phyloP scores from a whole-genome alignment of 2,113 vertebrate species.

The Myrmecophaga tridactyla region DNA sequence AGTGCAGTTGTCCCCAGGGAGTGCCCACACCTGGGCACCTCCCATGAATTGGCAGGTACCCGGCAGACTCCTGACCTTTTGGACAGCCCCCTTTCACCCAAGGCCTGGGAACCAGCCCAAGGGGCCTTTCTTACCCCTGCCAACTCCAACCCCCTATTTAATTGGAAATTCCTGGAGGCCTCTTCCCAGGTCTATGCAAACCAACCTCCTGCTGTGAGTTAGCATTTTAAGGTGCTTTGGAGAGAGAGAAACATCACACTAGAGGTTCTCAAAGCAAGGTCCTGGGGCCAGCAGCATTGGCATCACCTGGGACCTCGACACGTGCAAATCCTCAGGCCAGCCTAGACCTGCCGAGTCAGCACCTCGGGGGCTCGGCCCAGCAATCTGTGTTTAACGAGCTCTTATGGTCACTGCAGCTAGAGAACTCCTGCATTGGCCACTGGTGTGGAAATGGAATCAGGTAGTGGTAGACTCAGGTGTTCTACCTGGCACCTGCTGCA shows the following conservation, averaged over 20 bases:
- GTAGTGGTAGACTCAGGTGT: neutral
- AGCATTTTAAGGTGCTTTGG: neutral
- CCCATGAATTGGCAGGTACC: neutral
- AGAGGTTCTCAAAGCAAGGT: neutral
- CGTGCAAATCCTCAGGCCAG: neutral
- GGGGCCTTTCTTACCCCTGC: neutral
- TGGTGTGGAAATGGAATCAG: neutral
- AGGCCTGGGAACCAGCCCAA: neutral
- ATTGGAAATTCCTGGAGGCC: neutral
- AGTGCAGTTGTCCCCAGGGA: neutral
- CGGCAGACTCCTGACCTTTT: neutral
- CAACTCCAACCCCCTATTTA: neutral
- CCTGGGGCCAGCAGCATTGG: neutral
- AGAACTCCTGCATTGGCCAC: neutral
- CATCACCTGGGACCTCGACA: neutral
- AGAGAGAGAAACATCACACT: neutral
- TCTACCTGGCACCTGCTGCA: neutral
- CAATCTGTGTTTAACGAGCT: neutral
- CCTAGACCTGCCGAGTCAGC: neutral
- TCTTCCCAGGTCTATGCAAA: neutral
- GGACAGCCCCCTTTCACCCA: neutral
- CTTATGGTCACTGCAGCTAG: neutral
- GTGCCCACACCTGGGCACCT: neutral
- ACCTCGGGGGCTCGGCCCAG: accelerated
- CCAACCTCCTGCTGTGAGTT: neutral